Conservation (phyloP, 2,888 invertebrate genomes). For the Leptinotarsa peninsularis region DNA sequence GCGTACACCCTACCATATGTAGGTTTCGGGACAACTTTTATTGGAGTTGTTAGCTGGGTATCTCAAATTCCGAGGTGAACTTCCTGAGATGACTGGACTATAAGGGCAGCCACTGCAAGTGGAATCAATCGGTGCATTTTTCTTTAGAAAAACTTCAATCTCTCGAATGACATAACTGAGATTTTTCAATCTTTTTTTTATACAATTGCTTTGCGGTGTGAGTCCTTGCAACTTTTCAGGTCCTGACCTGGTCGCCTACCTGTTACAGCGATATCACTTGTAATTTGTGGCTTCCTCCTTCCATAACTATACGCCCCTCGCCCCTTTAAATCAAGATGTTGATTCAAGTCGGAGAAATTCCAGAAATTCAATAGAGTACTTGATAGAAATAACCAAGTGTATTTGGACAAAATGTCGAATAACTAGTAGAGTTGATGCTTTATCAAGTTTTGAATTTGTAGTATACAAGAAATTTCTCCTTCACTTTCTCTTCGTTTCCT, state of each 20-base stretch:
- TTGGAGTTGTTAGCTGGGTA: too few relatives aligned
- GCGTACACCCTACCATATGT: too few relatives aligned
- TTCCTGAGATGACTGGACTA: too few relatives aligned
- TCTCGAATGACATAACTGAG: not conserved
- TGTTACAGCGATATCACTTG: not conserved
- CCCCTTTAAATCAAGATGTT: conserved; percentile 4
- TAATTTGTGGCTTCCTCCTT: not conserved
- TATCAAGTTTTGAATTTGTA: conserved; percentile 16
- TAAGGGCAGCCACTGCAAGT: too few relatives aligned
- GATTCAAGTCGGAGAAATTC: not conserved
- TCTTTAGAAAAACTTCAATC: not conserved
- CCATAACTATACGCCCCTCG: not conserved
- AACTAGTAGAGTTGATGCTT: conserved; percentile 20
- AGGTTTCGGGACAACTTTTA: too few relatives aligned
- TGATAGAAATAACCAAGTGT: not conserved
- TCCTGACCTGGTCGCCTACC: not conserved
- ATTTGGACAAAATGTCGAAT: not conserved
- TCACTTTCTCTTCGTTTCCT: conserved; percentile 26
- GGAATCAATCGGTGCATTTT: too few relatives aligned
- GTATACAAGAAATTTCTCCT: conserved; percentile 7
- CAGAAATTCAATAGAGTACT: not conserved
- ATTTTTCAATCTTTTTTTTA: too few relatives aligned
- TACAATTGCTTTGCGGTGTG: not conserved
- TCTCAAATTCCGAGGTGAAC: too few relatives aligned
- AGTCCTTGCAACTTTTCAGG: not conserved